Percentiles rank a stretch among this genome's conserved stretches.
phyloP scores from a whole-genome alignment of 1,140 invertebrate species.

The Ceratina calcarata region DNA sequence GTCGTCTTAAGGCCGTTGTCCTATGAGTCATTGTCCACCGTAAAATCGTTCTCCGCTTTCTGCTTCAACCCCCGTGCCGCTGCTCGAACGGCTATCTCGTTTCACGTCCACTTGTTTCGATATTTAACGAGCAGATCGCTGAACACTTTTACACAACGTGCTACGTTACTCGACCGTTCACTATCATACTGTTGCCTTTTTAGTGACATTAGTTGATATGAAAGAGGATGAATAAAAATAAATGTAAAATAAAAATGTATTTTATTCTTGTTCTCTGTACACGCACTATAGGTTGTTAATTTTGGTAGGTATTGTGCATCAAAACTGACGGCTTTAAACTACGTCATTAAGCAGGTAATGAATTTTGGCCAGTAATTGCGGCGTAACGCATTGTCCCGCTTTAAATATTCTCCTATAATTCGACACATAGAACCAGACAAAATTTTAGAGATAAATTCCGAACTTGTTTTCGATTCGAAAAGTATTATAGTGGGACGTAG shows the following conservation, averaged over 20 bases:
- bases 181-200: too few species aligned
- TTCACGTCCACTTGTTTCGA: constrained; percentile 12
- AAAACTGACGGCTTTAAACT: neutral
- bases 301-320: too few species aligned
- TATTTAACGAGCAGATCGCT: constrained; percentile 13
- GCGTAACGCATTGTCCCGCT: too few species aligned
- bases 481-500: neutral
- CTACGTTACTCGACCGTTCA: neutral
- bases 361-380: neutral
- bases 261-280: too few species aligned
- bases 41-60: constrained; percentile 24
- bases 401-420: neutral
- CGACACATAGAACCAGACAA: neutral
- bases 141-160: too few species aligned
- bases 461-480: neutral
- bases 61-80: constrained; percentile 14
- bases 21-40: constrained; percentile 49
- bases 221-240: too few species aligned
- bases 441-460: too few species aligned
- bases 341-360: neutral
- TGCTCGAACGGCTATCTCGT: neutral
- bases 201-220: too few species aligned
- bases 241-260: too few species aligned
- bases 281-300: too few species aligned
- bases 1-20: constrained; percentile 48